Evolutionary conservation across 1,140 invertebrate species (phyloP).

Genomic region (Micrasema minimum): DNA sequence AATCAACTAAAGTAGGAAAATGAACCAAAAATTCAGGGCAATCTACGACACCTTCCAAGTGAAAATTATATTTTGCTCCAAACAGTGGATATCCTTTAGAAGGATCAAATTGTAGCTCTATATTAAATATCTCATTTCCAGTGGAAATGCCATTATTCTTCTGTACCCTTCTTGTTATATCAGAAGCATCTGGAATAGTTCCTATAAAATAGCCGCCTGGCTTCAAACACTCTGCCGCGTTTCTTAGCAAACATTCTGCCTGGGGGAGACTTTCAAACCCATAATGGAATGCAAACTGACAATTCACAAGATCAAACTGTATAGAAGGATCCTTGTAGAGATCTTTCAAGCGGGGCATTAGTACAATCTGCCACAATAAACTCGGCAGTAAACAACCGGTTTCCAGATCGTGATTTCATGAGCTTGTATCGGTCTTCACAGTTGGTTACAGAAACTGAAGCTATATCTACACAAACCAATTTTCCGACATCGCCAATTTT

Average conservation of each 20-base stretch:
- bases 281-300: constrained; percentile 98
- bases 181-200: constrained; percentile 92
- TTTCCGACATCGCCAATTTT: constrained; percentile 83
- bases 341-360: constrained; percentile 78
- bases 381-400: constrained; percentile 81
- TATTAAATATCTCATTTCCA: constrained; percentile 88
- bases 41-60: constrained; percentile 94
- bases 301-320: constrained; percentile 91
- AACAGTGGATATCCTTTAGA: constrained; percentile 84
- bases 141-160: constrained; percentile 73
- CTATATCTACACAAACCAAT: constrained; percentile 96
- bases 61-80: constrained; percentile 96
- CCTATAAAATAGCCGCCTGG: constrained; percentile 96
- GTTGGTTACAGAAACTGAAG: constrained; percentile 90
- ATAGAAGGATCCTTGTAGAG: constrained; percentile 79
- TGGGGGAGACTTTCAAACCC: constrained; percentile 93
- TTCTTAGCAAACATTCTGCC: constrained; percentile 92
- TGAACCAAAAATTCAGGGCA: constrained; percentile 99
- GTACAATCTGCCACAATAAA: constrained; percentile 94
- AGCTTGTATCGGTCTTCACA: constrained; percentile 78
- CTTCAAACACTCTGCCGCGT: constrained; percentile 88
- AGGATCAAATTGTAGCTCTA: constrained; percentile 81
- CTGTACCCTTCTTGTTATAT: constrained; percentile 80
- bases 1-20: constrained; percentile 85
- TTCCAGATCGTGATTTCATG: constrained; percentile 62